phyloP scores from a whole-genome alignment of 2,797 vertebrate species.

The Aplochiton taeniatus region DNA sequence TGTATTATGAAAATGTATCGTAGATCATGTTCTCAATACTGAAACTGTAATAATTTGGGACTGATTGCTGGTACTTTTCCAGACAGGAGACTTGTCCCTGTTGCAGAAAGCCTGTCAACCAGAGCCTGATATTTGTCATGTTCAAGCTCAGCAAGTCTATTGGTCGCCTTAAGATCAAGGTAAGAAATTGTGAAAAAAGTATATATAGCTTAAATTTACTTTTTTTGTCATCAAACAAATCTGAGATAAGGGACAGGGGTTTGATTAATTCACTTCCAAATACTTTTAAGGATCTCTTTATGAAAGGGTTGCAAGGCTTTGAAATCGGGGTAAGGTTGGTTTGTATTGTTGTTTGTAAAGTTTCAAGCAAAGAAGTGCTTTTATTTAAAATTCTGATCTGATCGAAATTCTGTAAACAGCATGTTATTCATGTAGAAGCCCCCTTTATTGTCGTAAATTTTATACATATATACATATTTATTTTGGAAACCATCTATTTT shows the following conservation, averaged over 20 bases:
- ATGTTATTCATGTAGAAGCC: too few relatives aligned
- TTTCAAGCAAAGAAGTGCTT: too few relatives aligned
- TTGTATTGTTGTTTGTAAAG: too few relatives aligned
- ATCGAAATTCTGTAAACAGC: too few relatives aligned
- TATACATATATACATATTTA: too few relatives aligned
- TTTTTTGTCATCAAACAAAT: background rate
- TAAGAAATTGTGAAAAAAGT: constrained; percentile 44
- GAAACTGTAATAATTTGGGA: background rate
- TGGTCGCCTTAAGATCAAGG: constrained; percentile 81
- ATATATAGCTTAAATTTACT: background rate
- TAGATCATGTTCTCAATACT: background rate
- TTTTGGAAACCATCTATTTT: background rate
- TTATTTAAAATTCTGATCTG: too few relatives aligned
- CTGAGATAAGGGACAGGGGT: too few relatives aligned
- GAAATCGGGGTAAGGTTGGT: too few relatives aligned
- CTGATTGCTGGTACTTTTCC: constrained; percentile 13
- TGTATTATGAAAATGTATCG: background rate
- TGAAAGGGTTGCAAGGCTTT: background rate
- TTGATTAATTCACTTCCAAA: too few relatives aligned
- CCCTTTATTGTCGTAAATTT: too few relatives aligned
- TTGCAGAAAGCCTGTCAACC: constrained; percentile 80
- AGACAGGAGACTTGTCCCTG: constrained; percentile 86
- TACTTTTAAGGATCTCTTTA: too few relatives aligned
- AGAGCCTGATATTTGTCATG: constrained; percentile 77
- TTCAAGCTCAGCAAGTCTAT: constrained; percentile 82